A percentile compares a stretch with the other conserved stretches of the same genome.
These are phyloP conservation scores for Malaclemys terrapin DNA, from an alignment of 2,113 vertebrate genomes.

Conservation along the genomic window DNA sequence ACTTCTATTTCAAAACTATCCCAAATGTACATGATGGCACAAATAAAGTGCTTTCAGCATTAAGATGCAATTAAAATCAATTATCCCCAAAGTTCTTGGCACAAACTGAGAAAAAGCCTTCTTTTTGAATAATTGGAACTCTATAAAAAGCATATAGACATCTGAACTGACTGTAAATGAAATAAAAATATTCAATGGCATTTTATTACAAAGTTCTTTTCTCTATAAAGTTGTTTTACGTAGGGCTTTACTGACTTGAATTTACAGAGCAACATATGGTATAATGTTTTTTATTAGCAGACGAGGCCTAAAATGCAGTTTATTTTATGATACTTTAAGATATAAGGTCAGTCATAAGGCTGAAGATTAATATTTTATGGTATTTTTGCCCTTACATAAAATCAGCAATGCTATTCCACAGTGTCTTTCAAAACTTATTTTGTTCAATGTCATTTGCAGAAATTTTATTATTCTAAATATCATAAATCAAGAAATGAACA, in stretches of 20 bases:
- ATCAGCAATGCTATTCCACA: not conserved
- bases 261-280: not conserved
- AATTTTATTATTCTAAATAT: not conserved
- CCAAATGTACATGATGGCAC: constrained; percentile 43
- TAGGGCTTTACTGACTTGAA: not conserved
- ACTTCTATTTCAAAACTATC: not conserved
- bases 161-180: constrained; percentile 46
- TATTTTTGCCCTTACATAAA: not conserved
- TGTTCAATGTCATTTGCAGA: not conserved
- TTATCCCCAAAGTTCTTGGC: constrained; percentile 44
- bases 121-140: constrained; percentile 9
- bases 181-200: not conserved
- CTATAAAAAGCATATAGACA: constrained; percentile 23
- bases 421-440: not conserved
- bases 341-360: not conserved
- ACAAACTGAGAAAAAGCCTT: constrained; percentile 40
- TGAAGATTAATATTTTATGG: not conserved
- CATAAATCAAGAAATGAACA: not conserved
- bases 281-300: not conserved
- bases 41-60: constrained; percentile 45
- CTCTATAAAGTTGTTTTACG: not conserved
- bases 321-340: not conserved
- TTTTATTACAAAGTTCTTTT: not conserved
- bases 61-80: constrained; percentile 58
- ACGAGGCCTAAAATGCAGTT: not conserved